phyloP scores from a whole-genome alignment of 2,888 invertebrate genomes.

The Pherbina coryleti region DNA sequence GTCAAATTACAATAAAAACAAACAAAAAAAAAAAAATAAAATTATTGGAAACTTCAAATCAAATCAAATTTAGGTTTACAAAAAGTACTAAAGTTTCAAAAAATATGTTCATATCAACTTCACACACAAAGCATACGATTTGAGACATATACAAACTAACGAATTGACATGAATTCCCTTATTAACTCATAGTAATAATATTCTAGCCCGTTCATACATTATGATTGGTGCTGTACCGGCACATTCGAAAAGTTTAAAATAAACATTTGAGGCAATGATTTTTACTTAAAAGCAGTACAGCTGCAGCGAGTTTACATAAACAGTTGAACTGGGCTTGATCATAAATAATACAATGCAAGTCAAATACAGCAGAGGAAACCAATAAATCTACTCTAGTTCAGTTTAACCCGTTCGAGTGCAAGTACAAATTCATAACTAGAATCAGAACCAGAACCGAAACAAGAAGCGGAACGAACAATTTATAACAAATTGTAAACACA shows the following conservation, averaged over 20 bases:
- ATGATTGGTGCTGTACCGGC: not conserved
- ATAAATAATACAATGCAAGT: conserved; percentile 29
- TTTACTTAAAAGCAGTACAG: not conserved
- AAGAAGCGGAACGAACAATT: not conserved
- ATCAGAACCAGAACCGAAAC: no score
- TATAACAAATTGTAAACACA: conserved; percentile 23
- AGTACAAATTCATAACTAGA: not conserved
- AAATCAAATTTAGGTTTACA: no score
- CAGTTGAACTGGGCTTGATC: not conserved
- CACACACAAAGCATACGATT: no score
- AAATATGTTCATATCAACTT: no score
- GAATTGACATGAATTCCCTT: not conserved
- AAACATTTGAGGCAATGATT: not conserved
- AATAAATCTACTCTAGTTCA: conserved; percentile 28
- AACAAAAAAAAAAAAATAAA: no score
- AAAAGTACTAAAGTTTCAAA: no score
- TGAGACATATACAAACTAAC: no score
- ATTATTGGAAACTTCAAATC: no score
- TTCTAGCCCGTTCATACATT: no score
- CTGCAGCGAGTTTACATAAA: not conserved
- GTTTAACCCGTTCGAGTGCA: not conserved
- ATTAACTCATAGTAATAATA: no score
- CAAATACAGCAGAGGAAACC: conserved; percentile 19
- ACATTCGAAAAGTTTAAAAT: not conserved
- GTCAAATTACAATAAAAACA: no score